phyloP scores from a whole-genome alignment of 2,113 vertebrate species.

The Suncus etruscus region DNA sequence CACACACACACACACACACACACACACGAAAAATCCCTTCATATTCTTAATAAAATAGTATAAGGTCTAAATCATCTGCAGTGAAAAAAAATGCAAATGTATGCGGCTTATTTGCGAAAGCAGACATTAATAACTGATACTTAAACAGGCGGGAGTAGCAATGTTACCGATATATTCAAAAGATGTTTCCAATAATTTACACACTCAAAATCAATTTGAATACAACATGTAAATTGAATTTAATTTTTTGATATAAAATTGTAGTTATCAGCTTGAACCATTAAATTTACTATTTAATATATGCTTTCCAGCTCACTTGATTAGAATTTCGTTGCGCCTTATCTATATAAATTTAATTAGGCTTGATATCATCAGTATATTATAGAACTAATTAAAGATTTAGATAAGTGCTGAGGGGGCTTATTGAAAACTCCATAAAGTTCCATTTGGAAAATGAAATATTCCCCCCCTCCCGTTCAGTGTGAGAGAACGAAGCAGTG shows the following conservation, averaged over 20 bases:
- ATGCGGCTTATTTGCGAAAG: conserved; percentile 85
- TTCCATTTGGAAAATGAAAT: conserved; percentile 86
- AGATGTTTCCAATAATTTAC: conserved; percentile 87
- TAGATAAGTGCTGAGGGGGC: conserved; percentile 91
- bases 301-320: conserved; percentile 91
- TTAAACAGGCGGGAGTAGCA: conserved; percentile 85
- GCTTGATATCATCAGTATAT: conserved; percentile 92
- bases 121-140: conserved; percentile 87
- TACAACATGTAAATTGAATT: conserved; percentile 88
- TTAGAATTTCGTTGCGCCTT: conserved; percentile 90
- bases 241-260: conserved; percentile 87
- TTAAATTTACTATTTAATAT: conserved; percentile 90
- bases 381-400: conserved; percentile 94
- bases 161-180: conserved; percentile 83
- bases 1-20: too few relatives aligned
- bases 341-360: conserved; percentile 94
- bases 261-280: conserved; percentile 88
- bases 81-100: conserved; percentile 89
- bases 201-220: conserved; percentile 89
- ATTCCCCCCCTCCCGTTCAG: conserved; percentile 81
- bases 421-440: conserved; percentile 89
- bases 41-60: conserved; percentile 85
- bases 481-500: conserved; percentile 54
- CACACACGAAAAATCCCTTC: conserved; percentile 83
- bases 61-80: conserved; percentile 80